Conservation (phyloP, 2,113 vertebrate species). For the Oncorhynchus mykiss region DNA sequence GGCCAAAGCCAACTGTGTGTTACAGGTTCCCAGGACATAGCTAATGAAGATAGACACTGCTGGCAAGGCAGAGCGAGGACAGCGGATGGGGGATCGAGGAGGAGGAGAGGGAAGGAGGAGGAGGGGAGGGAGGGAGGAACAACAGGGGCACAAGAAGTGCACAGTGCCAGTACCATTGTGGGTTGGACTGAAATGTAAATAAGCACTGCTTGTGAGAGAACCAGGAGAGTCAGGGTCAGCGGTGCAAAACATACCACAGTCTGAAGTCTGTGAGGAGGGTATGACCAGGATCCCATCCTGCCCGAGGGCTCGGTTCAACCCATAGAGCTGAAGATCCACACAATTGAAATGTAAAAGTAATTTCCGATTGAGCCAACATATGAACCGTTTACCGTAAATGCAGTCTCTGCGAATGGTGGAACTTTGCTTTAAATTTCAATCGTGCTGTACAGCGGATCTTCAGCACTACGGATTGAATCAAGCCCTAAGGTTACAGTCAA, state of each 20-base stretch:
- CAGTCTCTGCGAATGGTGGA: too few species aligned
- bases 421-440: too few species aligned
- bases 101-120: conserved; percentile 11
- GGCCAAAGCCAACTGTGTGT: conserved; percentile 4
- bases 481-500: too few species aligned
- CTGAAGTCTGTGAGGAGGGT: conserved; percentile 11
- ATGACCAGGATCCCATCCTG: conserved; percentile 5
- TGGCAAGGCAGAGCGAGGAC: conserved; percentile 29
- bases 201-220: conserved; percentile 27
- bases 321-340: too few species aligned
- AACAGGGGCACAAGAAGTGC: conserved; percentile 41
- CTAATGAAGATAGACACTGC: conserved; percentile 56
- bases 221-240: neutral
- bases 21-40: conserved; percentile 30
- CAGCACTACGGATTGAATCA: too few species aligned
- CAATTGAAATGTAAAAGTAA: too few species aligned
- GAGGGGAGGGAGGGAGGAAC: neutral
- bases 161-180: conserved; percentile 37
- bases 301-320: neutral
- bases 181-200: conserved; percentile 51
- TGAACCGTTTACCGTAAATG: too few species aligned
- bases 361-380: too few species aligned
- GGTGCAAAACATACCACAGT: conserved; percentile 15
- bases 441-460: too few species aligned
- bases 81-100: conserved; percentile 26